A percentile compares a stretch with the other conserved stretches of the same genome.
These are phyloP conservation scores for Parnassius apollo DNA, from an alignment of 2,888 invertebrate species.

Conservation along the genomic window DNA sequence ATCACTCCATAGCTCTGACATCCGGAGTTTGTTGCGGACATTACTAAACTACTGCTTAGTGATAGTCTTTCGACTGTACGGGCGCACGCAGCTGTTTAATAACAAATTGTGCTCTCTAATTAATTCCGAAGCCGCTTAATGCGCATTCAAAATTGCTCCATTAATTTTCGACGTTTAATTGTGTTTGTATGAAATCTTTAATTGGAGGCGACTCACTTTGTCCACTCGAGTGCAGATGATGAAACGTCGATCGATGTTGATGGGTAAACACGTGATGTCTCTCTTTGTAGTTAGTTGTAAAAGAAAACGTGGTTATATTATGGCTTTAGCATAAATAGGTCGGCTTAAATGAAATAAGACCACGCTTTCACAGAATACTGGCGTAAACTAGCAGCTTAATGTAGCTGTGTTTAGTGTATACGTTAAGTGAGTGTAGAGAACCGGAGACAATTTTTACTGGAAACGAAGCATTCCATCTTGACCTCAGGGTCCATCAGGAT, in stretches of 20 bases:
- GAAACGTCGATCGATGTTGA: constrained; percentile 5
- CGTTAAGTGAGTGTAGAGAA: no score
- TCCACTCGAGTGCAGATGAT: constrained; percentile 6
- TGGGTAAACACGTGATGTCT: constrained; percentile 7
- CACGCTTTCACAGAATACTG: no score
- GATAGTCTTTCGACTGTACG: constrained; percentile 4
- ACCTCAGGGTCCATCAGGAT: no score
- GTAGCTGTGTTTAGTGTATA: no score
- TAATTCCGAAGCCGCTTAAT: constrained; percentile 16
- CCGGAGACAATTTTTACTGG: no score
- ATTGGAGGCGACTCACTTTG: constrained; percentile 13
- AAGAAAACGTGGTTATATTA: no score
- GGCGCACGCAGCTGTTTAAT: constrained; percentile 3
- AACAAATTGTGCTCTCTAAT: constrained; percentile 22
- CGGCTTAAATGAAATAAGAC: no score
- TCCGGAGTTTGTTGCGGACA: no score
- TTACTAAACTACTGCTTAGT: neutral
- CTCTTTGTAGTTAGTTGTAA: neutral
- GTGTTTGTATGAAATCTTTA: constrained; percentile 20
- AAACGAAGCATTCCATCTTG: no score
- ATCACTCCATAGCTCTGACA: no score
- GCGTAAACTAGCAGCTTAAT: no score
- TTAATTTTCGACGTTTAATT: constrained; percentile 18
- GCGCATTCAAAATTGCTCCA: constrained; percentile 16
- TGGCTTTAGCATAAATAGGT: no score